phyloP scores from a whole-genome alignment of 2,888 invertebrate genomes.

The Thyatira batis region DNA sequence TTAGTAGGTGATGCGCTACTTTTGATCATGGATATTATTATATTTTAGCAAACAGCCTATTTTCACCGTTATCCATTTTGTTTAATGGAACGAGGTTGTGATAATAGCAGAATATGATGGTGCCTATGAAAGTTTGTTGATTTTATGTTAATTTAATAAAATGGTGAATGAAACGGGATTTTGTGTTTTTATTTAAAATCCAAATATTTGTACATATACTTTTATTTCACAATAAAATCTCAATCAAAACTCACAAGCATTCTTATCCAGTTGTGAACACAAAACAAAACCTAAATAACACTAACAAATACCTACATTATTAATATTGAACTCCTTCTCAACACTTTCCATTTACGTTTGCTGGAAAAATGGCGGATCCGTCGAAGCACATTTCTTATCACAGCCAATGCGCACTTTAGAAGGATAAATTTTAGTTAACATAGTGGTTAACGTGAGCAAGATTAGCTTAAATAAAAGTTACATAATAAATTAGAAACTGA shows the following conservation, averaged over 20 bases:
- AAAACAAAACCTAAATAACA: constrained; percentile 67
- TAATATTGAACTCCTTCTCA: constrained; percentile 29
- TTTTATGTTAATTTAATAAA: constrained; percentile 47
- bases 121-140: constrained; percentile 13
- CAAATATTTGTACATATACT: constrained; percentile 59
- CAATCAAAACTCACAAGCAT: constrained; percentile 78
- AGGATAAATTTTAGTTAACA: neutral
- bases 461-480: neutral
- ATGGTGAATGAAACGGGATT: constrained; percentile 33
- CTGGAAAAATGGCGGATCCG: constrained; percentile 33
- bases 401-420: constrained; percentile 23
- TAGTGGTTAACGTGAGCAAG: neutral
- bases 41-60: too few species aligned
- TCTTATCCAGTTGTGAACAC: constrained; percentile 64
- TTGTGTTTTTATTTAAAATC: constrained; percentile 33
- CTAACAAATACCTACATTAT: constrained; percentile 59
- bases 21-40: too few species aligned
- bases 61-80: too few species aligned
- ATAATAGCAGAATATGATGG: constrained; percentile 15
- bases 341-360: constrained; percentile 16
- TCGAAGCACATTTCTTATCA: constrained; percentile 37
- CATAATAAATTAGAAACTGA: neutral
- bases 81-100: constrained; percentile 2
- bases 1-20: too few species aligned
- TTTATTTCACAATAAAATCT: constrained; percentile 78